These are phyloP conservation scores for Callithrix jacchus DNA, from an alignment of 2,113 vertebrate species.

Conservation along the genomic window DNA sequence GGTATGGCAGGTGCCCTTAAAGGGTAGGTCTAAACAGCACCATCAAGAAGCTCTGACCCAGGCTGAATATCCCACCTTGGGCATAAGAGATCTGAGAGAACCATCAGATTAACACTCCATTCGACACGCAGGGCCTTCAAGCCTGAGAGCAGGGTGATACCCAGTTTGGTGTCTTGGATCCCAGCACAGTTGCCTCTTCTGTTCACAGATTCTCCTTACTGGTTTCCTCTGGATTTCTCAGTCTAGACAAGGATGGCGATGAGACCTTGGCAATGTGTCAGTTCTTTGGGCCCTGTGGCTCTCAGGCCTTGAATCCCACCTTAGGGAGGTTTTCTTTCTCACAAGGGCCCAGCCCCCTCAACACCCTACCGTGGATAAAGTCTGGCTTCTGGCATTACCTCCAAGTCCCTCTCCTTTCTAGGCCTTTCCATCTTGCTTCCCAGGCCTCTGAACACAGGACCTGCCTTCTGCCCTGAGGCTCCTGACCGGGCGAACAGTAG, in stretches of 20 bases:
- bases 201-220: not conserved
- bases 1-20: not conserved
- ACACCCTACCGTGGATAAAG: not conserved
- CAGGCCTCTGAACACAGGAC: not conserved
- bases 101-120: not conserved
- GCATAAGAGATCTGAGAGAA: not conserved
- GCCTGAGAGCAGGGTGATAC: not conserved
- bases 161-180: not conserved
- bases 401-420: not conserved
- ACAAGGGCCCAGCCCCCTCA: not conserved
- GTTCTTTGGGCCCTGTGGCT: not conserved
- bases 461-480: not conserved
- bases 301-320: not conserved
- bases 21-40: not conserved
- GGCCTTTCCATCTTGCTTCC: not conserved
- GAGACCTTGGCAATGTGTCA: not conserved
- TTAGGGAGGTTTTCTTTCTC: not conserved
- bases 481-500: not conserved
- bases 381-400: not conserved
- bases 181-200: not conserved
- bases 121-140: not conserved
- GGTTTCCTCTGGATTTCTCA: not conserved
- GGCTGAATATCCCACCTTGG: not conserved
- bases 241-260: not conserved
- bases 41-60: not conserved